Percentiles rank a stretch among this genome's conserved stretches.
Conservation (phyloP, 2,113 vertebrate genomes). For the Mormoops blainvillei region DNA sequence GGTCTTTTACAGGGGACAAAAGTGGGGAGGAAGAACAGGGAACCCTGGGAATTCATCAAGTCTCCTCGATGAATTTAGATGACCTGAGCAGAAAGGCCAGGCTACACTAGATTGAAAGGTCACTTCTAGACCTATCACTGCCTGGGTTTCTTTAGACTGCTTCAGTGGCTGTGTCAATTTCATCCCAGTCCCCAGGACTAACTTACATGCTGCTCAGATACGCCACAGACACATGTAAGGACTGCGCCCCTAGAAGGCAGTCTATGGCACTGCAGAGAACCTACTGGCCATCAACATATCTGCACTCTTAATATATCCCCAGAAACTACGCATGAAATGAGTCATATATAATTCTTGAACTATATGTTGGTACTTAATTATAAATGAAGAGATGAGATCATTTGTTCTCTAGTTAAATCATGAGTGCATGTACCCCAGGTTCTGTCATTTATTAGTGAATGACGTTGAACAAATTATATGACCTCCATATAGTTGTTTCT, state of each 20-base stretch:
- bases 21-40: not conserved
- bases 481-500: not conserved
- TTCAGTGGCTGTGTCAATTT: not conserved
- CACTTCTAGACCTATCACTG: not conserved
- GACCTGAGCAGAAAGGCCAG: not conserved
- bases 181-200: not conserved
- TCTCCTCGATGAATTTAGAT: not conserved
- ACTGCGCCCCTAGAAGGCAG: not conserved
- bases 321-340: not conserved
- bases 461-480: not conserved
- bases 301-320: not conserved
- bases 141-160: not conserved
- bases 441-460: not conserved
- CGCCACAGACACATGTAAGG: not conserved
- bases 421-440: not conserved
- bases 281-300: not conserved
- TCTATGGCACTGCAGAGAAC: not conserved
- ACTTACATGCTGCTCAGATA: not conserved
- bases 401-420: not conserved
- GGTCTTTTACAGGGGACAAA: not conserved
- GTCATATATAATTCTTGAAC: not conserved
- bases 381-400: not conserved
- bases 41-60: not conserved
- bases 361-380: not conserved
- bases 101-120: not conserved